Conservation (phyloP, 2,888 invertebrate genomes). For the Halictus ligatus region DNA sequence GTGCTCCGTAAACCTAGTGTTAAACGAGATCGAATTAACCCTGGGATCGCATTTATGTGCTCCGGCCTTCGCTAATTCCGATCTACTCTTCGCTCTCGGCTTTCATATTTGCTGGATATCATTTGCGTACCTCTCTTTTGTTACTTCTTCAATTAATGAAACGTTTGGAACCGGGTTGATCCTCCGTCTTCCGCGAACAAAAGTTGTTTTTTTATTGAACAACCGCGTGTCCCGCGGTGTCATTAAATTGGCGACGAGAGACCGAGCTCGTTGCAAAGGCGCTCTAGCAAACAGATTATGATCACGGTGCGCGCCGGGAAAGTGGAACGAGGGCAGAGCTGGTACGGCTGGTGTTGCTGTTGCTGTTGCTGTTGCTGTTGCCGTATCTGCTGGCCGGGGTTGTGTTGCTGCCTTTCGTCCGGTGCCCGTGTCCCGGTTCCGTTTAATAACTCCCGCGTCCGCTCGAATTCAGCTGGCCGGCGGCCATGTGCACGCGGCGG, state of each 20-base stretch:
- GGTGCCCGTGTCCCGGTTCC: conserved; percentile 1
- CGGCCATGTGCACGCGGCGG: conserved; percentile 32
- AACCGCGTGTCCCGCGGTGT: conserved; percentile 13
- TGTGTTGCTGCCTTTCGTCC: neutral
- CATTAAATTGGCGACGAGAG: conserved; percentile 43
- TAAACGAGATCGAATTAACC: neutral
- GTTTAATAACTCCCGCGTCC: conserved; percentile 34
- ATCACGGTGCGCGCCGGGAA: neutral
- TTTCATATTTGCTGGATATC: too few species aligned
- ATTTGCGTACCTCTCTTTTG: too few species aligned
- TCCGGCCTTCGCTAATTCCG: neutral
- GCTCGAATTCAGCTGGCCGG: conserved; percentile 24
- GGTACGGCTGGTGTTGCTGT: neutral
- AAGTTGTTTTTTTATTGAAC: conserved; percentile 7
- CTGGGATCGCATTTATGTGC: neutral
- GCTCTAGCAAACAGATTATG: conserved; percentile 10
- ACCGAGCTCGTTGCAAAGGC: conserved; percentile 19
- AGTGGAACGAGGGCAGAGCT: conserved; percentile 13
- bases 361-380: neutral
- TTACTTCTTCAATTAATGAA: too few species aligned
- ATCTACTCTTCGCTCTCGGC: neutral
- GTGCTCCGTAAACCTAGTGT: too few species aligned
- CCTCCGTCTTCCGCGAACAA: too few species aligned
- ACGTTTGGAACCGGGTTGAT: neutral
- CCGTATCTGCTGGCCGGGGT: neutral